Evolutionary conservation across 2,797 vertebrate genomes (phyloP).

Genomic region (Sebastes trivittatus): DNA sequence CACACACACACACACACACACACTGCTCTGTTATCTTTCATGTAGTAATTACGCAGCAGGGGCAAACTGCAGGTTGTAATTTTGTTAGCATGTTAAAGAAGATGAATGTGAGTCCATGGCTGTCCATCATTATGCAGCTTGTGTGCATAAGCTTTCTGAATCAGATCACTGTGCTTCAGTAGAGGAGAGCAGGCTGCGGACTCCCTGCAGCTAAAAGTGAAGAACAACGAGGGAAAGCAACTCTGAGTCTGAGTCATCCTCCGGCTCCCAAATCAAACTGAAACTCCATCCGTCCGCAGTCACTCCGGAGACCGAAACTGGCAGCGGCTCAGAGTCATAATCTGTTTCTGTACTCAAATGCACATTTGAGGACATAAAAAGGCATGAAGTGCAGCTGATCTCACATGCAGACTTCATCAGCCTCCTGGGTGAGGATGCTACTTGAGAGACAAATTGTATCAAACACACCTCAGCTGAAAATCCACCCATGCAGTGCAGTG

Average conservation of each 20-base stretch:
- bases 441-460: neutral
- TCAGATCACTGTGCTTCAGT: slow-evolving; percentile 22
- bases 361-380: slow-evolving; percentile 16
- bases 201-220: slow-evolving; percentile 16
- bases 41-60: slow-evolving; percentile 59
- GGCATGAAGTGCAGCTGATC: neutral
- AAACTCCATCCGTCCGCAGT: slow-evolving; percentile 27
- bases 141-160: slow-evolving; percentile 10
- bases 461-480: slow-evolving; percentile 6
- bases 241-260: slow-evolving; percentile 37
- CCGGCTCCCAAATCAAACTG: slow-evolving; percentile 24
- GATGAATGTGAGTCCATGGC: slow-evolving; percentile 26
- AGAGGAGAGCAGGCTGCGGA: slow-evolving; percentile 2
- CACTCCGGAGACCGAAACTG: slow-evolving; percentile 20
- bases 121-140: neutral
- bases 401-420: slow-evolving; percentile 12
- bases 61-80: slow-evolving; percentile 47
- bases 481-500: neutral
- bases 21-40: slow-evolving; percentile 42
- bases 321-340: slow-evolving; percentile 28
- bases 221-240: slow-evolving; percentile 21
- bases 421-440: neutral
- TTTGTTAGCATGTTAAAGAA: slow-evolving; percentile 50
- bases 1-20: slow-evolving; percentile 18
- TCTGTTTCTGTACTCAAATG: slow-evolving; percentile 1